Conservation (phyloP, 2,797 vertebrate genomes). For the Pipistrellus pygmaeus region DNA sequence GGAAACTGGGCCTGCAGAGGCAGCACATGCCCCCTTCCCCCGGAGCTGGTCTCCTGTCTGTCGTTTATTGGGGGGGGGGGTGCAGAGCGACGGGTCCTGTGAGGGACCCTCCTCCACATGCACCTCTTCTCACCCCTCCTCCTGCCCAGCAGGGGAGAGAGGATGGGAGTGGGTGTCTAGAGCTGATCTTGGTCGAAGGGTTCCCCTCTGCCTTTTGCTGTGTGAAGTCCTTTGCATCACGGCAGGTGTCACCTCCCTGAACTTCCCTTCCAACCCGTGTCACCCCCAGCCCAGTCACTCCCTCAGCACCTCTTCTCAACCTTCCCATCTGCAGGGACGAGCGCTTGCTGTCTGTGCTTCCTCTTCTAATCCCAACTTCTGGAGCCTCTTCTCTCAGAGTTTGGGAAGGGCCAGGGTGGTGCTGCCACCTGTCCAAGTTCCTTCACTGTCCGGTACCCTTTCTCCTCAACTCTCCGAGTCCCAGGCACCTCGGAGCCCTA, state of each 20-base stretch:
- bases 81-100: neutral
- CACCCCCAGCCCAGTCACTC: too few species aligned
- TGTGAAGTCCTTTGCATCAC: neutral
- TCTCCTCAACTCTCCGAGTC: neutral
- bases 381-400: neutral
- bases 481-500: neutral
- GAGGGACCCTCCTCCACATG: neutral
- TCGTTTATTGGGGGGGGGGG: neutral
- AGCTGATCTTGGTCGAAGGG: neutral
- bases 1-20: neutral
- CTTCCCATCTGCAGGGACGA: neutral
- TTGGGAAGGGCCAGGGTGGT: neutral
- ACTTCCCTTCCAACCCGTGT: neutral
- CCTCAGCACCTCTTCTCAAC: neutral
- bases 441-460: neutral
- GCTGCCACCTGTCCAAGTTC: neutral
- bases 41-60: neutral
- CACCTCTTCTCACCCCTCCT: neutral
- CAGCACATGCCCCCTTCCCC: neutral
- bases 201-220: neutral
- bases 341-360: neutral
- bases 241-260: neutral
- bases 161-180: rapidly evolving
- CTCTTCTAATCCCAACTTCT: neutral
- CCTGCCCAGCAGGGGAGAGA: neutral